Evolutionary conservation across 2,888 invertebrate species (phyloP).

Genomic region (Ganaspis brasiliensis): DNA sequence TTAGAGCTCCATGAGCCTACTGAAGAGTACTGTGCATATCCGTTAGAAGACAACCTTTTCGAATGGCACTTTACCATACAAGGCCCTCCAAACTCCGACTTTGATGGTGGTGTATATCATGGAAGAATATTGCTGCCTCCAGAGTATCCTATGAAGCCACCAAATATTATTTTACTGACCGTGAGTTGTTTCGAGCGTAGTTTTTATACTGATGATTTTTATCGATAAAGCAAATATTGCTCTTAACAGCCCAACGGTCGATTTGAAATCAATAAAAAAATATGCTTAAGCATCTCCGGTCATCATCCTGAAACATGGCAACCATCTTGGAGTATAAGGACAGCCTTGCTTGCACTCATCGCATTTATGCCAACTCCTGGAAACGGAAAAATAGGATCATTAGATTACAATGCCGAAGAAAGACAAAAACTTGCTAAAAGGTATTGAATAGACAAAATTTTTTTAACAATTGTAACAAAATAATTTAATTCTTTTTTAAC

Average conservation of each 20-base stretch:
- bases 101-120: constrained; percentile 95
- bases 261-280: constrained; percentile 96
- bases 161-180: constrained; percentile 95
- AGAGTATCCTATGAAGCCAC: constrained; percentile 98
- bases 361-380: constrained; percentile 97
- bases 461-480: too few species aligned
- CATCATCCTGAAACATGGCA: constrained; percentile 99
- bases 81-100: constrained; percentile 94
- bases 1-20: constrained; percentile 92
- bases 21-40: constrained; percentile 94
- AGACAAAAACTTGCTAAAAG: constrained; percentile 90
- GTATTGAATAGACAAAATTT: constrained; percentile 78
- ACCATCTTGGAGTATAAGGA: constrained; percentile 97
- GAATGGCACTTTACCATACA: constrained; percentile 99
- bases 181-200: constrained; percentile 80
- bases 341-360: constrained; percentile 94
- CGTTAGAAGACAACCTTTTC: constrained; percentile 96
- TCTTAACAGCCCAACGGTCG: constrained; percentile 91
- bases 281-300: constrained; percentile 96
- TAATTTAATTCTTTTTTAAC: too few species aligned
- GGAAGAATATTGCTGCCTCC: constrained; percentile 95
- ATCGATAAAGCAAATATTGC: constrained; percentile 26
- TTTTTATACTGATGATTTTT: constrained; percentile 25
- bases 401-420: constrained; percentile 94
- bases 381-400: constrained; percentile 93